Evolutionary conservation across 2,113 vertebrate species (phyloP), one percentile per base, ranked within the genome.

Genomic region (Heterochromis multidens): DNA sequence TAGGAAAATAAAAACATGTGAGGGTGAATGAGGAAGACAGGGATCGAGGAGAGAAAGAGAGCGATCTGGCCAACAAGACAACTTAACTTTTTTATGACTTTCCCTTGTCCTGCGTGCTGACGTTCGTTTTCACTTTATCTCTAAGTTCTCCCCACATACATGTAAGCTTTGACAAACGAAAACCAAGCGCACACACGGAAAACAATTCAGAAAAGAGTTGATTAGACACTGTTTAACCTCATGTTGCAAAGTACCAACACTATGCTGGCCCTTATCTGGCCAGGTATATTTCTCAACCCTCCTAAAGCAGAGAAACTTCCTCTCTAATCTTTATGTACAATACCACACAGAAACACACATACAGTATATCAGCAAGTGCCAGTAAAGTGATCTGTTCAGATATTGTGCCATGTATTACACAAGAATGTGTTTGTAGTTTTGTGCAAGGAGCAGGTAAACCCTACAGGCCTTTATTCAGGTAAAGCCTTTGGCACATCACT

Each of bases 231-330:
- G 10, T 82, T 72, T 81, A 78, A 80, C 21, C 33, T 70, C 52
- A 40, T 58, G 56, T 72, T 77, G 72, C 60, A 91, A 82, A 82
- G 43, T 7, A 27, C 82, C 84, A 74, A 74, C 46, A 54, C 43
- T 62, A 10, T 72, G 35, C 70, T 12, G 23, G 14, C 27, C 52
- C 86, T 84, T 87, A 88, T 85, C 85, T 78, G 76, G 62, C 27
- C 54, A 17, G 57, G 35, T 60, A 76, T 70, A 43, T 91, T 76
- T 60, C 87, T 81, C 62, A 80, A 90, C 57, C 33, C 65, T 79
- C 37, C 79, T 77, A 49, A 72, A 62, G 82, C 72, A 88, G 76
- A 82, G 76, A 74, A 35, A 78, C 65, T 89, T 88, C 74, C 85
- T 84, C 60, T 88, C 25, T n/a, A 87, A 27, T n/a, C 21, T 86